Conservation (phyloP, 2,888 invertebrate species). For the Gasteruption jaculator region DNA sequence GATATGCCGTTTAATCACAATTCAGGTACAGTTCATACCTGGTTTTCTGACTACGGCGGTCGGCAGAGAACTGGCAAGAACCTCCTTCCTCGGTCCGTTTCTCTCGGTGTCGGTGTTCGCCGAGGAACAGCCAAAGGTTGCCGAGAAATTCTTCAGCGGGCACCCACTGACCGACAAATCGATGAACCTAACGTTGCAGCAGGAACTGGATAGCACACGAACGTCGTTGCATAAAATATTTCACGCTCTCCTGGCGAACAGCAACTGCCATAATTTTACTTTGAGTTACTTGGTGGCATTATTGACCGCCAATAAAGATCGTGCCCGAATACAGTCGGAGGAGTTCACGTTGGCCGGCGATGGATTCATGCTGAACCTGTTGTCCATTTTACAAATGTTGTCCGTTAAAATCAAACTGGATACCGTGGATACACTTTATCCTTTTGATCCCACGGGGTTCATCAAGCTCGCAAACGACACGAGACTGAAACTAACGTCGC, state of each 20-base stretch:
- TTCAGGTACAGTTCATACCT: constrained; percentile 70
- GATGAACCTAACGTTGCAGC: constrained; percentile 67
- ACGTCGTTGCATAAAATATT: constrained; percentile 75
- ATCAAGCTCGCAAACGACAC: constrained; percentile 76
- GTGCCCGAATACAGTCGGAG: constrained; percentile 87
- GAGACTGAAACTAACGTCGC: constrained; percentile 75
- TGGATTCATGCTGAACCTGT: constrained; percentile 92
- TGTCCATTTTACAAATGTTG: constrained; percentile 85
- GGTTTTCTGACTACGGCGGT: constrained; percentile 68
- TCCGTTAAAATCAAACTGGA: constrained; percentile 86
- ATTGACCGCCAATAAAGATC: constrained; percentile 76
- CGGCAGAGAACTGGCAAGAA: constrained; percentile 81
- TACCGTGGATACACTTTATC: constrained; percentile 84
- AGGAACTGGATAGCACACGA: constrained; percentile 76
- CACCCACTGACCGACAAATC: constrained; percentile 61
- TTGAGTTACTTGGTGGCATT: constrained; percentile 76
- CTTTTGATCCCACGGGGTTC: constrained; percentile 75
- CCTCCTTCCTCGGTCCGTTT: constrained; percentile 88
- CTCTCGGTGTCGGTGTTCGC: constrained; percentile 87
- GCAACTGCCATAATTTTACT: constrained; percentile 73
- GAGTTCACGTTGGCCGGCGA: constrained; percentile 85
- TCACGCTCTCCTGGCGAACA: constrained; percentile 78
- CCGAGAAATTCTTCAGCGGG: constrained; percentile 66
- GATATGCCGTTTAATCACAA: constrained; percentile 65
- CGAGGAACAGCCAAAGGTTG: constrained; percentile 88